Evolutionary conservation across 2,797 vertebrate species (phyloP).

Genomic region (Simalia tracyae): DNA sequence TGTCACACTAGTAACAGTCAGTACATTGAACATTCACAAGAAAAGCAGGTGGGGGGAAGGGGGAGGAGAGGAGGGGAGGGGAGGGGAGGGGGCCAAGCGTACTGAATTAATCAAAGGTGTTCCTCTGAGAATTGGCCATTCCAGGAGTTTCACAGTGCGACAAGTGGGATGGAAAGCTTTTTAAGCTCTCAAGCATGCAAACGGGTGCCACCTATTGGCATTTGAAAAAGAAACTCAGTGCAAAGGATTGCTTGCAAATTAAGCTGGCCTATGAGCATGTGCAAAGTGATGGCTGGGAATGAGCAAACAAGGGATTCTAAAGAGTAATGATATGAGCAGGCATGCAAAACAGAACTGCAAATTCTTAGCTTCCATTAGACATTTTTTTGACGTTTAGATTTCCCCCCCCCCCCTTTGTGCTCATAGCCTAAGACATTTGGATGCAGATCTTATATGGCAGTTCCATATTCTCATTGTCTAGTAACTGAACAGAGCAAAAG

Average conservation of each 20-base stretch:
- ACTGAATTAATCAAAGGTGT: conserved; percentile 47
- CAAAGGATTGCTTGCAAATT: background rate
- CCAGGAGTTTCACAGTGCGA: conserved; percentile 2
- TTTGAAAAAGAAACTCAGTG: conserved; percentile 19
- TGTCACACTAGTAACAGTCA: conserved; percentile 57
- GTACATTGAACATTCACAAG: conserved; percentile 51
- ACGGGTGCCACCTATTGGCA: conserved; percentile 57
- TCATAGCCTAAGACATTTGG: background rate
- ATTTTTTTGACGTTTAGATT: background rate
- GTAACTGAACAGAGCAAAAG: background rate
- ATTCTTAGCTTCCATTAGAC: background rate
- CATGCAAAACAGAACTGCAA: background rate
- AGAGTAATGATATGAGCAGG: background rate
- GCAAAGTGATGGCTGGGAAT: background rate
- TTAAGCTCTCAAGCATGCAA: background rate
- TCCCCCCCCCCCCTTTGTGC: too few relatives aligned
- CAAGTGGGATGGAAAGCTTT: conserved; percentile 13
- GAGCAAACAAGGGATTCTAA: background rate
- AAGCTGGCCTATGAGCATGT: background rate
- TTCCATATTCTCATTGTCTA: background rate
- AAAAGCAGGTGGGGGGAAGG: conserved; percentile 32
- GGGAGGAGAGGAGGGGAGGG: background rate
- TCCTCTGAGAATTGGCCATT: conserved; percentile 31
- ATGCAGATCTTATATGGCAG: background rate
- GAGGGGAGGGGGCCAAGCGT: background rate